Conservation (phyloP, 2,113 vertebrate genomes). For the Condylura cristata region DNA sequence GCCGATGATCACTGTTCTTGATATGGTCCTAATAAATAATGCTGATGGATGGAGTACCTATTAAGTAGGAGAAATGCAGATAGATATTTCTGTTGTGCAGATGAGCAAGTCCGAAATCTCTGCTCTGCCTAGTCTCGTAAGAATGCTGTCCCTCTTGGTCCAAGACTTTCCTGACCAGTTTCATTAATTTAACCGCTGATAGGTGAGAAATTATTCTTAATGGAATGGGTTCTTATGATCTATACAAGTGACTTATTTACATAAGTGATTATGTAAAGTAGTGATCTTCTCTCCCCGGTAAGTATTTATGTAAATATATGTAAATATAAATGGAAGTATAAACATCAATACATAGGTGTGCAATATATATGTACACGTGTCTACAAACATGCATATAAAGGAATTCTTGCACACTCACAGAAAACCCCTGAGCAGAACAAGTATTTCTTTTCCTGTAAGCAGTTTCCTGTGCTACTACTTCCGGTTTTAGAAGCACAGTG, state of each 20-base stretch:
- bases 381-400: background rate
- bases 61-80: background rate
- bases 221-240: background rate
- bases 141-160: background rate
- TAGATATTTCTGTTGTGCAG: background rate
- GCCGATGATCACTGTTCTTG: background rate
- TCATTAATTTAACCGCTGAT: background rate
- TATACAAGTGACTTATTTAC: background rate
- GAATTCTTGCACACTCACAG: background rate
- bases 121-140: background rate
- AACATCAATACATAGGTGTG: background rate
- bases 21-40: background rate
- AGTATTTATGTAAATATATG: background rate
- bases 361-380: background rate
- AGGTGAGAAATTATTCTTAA: background rate
- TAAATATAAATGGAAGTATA: background rate
- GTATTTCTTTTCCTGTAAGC: background rate
- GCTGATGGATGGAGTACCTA: background rate
- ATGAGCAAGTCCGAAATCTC: background rate
- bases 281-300: background rate
- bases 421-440: background rate
- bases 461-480: background rate
- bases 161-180: background rate
- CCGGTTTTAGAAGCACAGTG: background rate
- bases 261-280: background rate